These are phyloP conservation scores for Ischnus inquisitorius DNA, from an alignment of 2,888 invertebrate species.

Conservation along the genomic window DNA sequence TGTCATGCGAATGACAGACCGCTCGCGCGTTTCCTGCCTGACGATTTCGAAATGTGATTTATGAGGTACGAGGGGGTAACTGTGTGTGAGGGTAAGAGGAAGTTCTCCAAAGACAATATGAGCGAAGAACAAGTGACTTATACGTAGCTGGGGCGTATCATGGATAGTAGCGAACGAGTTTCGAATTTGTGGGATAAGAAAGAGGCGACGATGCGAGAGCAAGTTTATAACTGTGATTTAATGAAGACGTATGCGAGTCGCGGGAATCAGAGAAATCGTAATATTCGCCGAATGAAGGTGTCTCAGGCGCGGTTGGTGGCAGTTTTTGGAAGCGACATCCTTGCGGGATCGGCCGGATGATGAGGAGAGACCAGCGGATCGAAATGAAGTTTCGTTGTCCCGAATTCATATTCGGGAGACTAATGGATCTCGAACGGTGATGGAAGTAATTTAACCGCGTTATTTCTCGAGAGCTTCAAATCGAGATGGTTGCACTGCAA, in stretches of 20 bases:
- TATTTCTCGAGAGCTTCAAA: too few relatives aligned
- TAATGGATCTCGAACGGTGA: too few relatives aligned
- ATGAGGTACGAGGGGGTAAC: constrained; percentile 71
- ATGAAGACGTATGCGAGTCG: constrained; percentile 76
- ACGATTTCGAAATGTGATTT: constrained; percentile 81
- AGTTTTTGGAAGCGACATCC: not conserved
- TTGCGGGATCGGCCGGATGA: too few relatives aligned
- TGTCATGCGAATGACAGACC: constrained; percentile 62
- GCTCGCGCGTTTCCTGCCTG: constrained; percentile 67
- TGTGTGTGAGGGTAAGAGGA: constrained; percentile 60
- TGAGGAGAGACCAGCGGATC: too few relatives aligned
- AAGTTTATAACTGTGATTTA: constrained; percentile 71
- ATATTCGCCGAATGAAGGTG: constrained; percentile 63
- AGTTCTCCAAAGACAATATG: constrained; percentile 56
- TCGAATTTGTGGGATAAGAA: not conserved
- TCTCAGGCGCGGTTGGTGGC: constrained; percentile 5
- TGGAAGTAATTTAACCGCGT: too few relatives aligned
- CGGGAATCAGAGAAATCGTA: constrained; percentile 68
- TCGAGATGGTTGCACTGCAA: too few relatives aligned
- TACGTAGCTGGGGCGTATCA: not conserved
- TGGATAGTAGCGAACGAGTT: not conserved
- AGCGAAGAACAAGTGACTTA: constrained; percentile 33
- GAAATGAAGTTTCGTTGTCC: too few relatives aligned
- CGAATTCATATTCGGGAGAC: too few relatives aligned
- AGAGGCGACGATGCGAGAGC: not conserved